These are phyloP conservation scores for Premnoplex brunnescens DNA, from an alignment of 2,797 vertebrate species.

Conservation along the genomic window DNA sequence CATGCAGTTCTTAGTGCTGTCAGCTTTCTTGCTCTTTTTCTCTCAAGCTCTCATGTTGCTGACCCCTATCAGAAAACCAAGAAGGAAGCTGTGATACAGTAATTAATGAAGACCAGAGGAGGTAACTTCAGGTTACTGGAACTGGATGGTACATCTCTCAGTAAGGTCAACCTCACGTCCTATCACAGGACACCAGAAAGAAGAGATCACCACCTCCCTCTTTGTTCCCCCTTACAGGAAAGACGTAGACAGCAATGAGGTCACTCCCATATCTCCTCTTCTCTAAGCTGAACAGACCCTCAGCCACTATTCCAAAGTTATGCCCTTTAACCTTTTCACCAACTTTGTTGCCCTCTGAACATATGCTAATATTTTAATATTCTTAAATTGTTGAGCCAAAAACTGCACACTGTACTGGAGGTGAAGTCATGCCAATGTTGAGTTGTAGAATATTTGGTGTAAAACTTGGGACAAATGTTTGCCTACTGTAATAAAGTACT, in stretches of 20 bases:
- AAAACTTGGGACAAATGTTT: neutral
- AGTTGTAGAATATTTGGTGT: neutral
- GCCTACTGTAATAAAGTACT: neutral
- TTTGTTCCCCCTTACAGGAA: rapidly evolving
- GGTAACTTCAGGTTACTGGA: neutral
- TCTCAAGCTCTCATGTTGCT: neutral
- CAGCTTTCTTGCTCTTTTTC: neutral
- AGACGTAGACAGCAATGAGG: neutral
- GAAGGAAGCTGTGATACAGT: neutral
- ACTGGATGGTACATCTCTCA: neutral
- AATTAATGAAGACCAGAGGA: neutral
- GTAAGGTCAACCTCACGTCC: neutral
- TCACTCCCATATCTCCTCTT: neutral
- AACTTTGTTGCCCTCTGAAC: neutral
- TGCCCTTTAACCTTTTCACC: neutral
- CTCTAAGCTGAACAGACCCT: neutral
- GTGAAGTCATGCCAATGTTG: rapidly evolving
- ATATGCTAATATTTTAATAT: neutral
- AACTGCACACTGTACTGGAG: neutral
- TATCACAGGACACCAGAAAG: neutral
- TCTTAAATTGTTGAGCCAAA: neutral
- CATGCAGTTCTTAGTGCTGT: neutral
- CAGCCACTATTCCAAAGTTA: neutral
- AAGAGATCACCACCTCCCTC: neutral
- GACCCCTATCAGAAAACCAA: neutral